Evolutionary conservation across 2,797 vertebrate species (phyloP), one percentile per base, ranked within the genome.

Genomic region (Ctenopoma multispine): DNA sequence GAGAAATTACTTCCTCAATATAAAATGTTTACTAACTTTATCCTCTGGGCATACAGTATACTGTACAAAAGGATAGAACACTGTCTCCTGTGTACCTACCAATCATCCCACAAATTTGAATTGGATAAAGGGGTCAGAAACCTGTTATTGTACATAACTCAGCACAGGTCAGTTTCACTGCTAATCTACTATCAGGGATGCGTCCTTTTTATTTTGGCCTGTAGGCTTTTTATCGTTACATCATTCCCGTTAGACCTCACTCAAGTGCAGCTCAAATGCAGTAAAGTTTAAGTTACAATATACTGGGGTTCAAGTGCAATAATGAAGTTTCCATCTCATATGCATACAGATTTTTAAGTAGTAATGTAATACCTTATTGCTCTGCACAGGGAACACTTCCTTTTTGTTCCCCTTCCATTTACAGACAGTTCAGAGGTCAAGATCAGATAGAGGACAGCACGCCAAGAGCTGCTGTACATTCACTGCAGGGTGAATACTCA

Each of bases 221-320:
- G 29, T 18, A 6, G 20, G 67, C 17, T 67, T 21, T 1, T 75
- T 10, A 12, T 3, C 3, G 9, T 63, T 40, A 57, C 15, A 46
- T 59, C 9, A 29, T 55, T 31, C 60, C 11, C 36, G 31, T 38
- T 56, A 18, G 34, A 64, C 55, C 40, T 36, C 44, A 58, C 13
- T 49, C 4, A 40, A 49, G 40, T 56, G 65, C 58, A 69, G 46
- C 43, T 79, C 51, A 15, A 65, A 29, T 44, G 2, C 44, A 64
- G 14, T 65, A 21, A 55, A 58, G 43, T 55, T 31, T 29, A 78
- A 75, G 38, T 50, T 56, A 47, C 18, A 73, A 13, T 49, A 40
- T 54, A 60, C 68, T 48, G 56, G 31, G 66, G 9, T 73, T 78
- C 5, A 85, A 59, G 82, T 82, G 88, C 86, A 89, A 90, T 90